Evolutionary conservation across 2,888 invertebrate species (phyloP), one percentile per base, ranked within the genome.

Genomic region (Xanthorhoe designata): DNA sequence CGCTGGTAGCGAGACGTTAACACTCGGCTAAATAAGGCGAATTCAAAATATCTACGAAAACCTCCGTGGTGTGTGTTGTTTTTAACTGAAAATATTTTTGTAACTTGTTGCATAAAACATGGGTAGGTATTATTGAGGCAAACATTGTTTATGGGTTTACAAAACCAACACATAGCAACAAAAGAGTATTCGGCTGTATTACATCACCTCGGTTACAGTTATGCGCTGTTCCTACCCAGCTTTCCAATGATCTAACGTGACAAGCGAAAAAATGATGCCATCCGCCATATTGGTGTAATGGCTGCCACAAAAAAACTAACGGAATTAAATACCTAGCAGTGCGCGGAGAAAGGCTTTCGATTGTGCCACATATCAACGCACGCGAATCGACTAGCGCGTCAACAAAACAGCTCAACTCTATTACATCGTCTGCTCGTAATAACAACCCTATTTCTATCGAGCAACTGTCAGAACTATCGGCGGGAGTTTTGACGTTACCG

Each of bases 231-330:
- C 82, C 86, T 76, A 75, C 87, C 77, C 85, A 86, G 91, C 91
- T 92, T 92, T 92, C 92, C 82, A 80, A 91, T 93, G 92, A 93
- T 93, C 93, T 92, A 93, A 93, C 92, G 92, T 92, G 93, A 92
- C 92, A 88, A 88, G 91, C 90, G 86, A 90, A 91, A 91, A 91
- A 92, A 91, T 89, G 85, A 91, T 92, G 91, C 92, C 91, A 90
- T 85, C 85, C 85, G 87, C 86, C 91, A 88, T 90, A 87, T 91
- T 88, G 86, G 87, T 87, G 87, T 91, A 89, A 91, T 92, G 89
- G 88, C 90, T 84, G 87, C 89, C 87, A 89, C 90, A 87, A 92
- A 93, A 92, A 93, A 92, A 92, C 89, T 92, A 93, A 93, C 93
- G 92, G 92, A 88, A 92, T 91, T 91, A 92, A 92, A 92, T 93